phyloP scores from a whole-genome alignment of 2,797 vertebrate species.

The Chrysolophus pictus region DNA sequence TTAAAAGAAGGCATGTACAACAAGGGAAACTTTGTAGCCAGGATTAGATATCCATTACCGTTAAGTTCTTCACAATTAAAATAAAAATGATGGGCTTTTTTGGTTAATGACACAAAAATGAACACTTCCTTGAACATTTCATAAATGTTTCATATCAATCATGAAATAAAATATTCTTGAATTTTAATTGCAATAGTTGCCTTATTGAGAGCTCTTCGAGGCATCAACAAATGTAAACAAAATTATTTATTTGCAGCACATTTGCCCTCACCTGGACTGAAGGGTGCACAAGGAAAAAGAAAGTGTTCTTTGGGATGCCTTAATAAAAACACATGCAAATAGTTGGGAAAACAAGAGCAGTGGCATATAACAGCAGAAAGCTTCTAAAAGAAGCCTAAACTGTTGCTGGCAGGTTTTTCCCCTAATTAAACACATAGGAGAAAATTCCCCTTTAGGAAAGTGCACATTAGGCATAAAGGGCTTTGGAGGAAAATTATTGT shows the following conservation, averaged over 20 bases:
- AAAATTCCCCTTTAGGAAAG: conserved; percentile 18
- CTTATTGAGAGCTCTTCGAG: neutral
- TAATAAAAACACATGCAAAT: conserved; percentile 29
- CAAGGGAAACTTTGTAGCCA: neutral
- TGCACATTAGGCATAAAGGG: neutral
- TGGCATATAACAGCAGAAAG: neutral
- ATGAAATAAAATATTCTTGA: conserved; percentile 26
- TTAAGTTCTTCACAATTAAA: conserved; percentile 25
- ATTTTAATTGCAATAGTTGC: conserved; percentile 30
- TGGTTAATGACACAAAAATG: conserved; percentile 41
- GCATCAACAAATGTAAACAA: neutral
- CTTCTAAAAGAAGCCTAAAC: conserved; percentile 11
- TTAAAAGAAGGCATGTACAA: neutral
- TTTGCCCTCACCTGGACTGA: neutral
- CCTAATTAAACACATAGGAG: neutral
- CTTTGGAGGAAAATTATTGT: neutral
- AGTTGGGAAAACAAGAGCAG: conserved; percentile 1
- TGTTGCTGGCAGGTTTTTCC: neutral
- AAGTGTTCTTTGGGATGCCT: neutral
- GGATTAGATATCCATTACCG: neutral
- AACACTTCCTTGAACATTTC: conserved; percentile 1
- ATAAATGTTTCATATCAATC: conserved; percentile 34
- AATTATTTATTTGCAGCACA: neutral
- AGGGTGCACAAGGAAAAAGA: neutral
- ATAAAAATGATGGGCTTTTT: conserved; percentile 5